Evolutionary conservation across 1,140 invertebrate species (phyloP).

Genomic region (Archivesica marissinica): DNA sequence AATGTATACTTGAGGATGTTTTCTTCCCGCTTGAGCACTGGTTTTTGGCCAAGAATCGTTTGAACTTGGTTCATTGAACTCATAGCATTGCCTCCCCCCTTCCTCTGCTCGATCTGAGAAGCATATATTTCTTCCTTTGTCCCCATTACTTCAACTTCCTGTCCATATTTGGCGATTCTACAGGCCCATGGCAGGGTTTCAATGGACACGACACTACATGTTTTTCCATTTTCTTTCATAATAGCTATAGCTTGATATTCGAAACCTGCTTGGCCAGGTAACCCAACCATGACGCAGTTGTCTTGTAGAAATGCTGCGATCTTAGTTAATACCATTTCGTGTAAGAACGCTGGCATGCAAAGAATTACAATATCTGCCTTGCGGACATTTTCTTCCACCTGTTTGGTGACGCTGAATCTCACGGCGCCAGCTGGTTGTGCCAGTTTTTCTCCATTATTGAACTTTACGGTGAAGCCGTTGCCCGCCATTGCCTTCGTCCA

Average conservation of each 20-base stretch:
- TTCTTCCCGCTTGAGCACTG: constrained; percentile 55
- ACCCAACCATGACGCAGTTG: constrained; percentile 2
- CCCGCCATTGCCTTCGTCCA: constrained; percentile 67
- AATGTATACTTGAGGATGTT: constrained; percentile 71
- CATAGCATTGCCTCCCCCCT: constrained; percentile 44
- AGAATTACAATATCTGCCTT: constrained; percentile 67
- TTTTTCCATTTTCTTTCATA: constrained; percentile 47
- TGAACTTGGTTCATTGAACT: constrained; percentile 56
- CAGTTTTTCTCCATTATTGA: constrained; percentile 27
- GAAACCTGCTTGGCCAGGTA: constrained; percentile 68
- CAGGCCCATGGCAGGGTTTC: constrained; percentile 75
- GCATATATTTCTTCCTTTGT: constrained; percentile 56
- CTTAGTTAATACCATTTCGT: constrained; percentile 63
- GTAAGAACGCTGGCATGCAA: constrained; percentile 66
- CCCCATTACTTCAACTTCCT: constrained; percentile 60
- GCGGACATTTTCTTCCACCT: constrained; percentile 36
- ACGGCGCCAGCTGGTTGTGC: background rate
- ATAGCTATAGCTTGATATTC: constrained; percentile 68
- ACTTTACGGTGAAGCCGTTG: constrained; percentile 59
- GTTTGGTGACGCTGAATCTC: constrained; percentile 64
- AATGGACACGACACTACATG: constrained; percentile 67
- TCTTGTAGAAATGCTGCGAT: constrained; percentile 61
- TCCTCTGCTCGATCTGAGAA: constrained; percentile 42
- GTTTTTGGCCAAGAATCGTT: constrained; percentile 64
- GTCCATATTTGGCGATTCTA: constrained; percentile 73